A percentile compares a stretch with the other conserved stretches of the same genome.
Conservation (phyloP, 2,888 invertebrate genomes). For the Epistrophe eligans region DNA sequence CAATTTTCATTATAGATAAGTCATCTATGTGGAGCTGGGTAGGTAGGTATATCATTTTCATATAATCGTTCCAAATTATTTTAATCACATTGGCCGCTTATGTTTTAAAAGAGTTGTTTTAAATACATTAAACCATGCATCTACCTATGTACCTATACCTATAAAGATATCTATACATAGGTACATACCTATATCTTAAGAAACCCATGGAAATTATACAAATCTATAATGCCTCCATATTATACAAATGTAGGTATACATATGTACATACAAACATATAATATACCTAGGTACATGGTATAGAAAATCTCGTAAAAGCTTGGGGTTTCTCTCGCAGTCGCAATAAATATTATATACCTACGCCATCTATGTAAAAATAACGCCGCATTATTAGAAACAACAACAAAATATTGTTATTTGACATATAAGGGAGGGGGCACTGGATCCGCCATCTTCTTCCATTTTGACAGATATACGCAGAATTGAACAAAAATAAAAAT, state of each 20-base stretch:
- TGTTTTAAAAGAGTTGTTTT: conserved; percentile 36
- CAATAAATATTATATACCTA: background rate
- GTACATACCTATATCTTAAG: background rate
- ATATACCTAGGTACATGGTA: too few relatives aligned
- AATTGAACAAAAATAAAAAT: too few relatives aligned
- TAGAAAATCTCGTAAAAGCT: background rate
- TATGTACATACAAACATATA: background rate
- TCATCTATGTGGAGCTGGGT: too few relatives aligned
- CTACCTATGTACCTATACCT: too few relatives aligned
- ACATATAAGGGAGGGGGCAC: too few relatives aligned
- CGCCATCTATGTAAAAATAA: conserved; percentile 61
- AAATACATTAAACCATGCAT: conserved; percentile 13
- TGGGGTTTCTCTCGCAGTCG: background rate
- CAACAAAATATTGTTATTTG: too few relatives aligned
- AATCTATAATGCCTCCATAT: conserved; percentile 19
- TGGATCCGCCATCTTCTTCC: too few relatives aligned
- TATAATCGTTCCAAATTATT: conserved; percentile 61
- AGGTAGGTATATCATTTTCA: background rate
- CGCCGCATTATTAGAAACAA: too few relatives aligned
- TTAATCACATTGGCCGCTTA: conserved; percentile 70
- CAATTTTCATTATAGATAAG: background rate
- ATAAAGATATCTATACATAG: background rate
- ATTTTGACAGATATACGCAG: too few relatives aligned
- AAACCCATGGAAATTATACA: conserved; percentile 40
- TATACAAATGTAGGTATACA: background rate